Evolutionary conservation across 2,113 vertebrate species (phyloP).

Genomic region (Rhinichthys klamathensis): DNA sequence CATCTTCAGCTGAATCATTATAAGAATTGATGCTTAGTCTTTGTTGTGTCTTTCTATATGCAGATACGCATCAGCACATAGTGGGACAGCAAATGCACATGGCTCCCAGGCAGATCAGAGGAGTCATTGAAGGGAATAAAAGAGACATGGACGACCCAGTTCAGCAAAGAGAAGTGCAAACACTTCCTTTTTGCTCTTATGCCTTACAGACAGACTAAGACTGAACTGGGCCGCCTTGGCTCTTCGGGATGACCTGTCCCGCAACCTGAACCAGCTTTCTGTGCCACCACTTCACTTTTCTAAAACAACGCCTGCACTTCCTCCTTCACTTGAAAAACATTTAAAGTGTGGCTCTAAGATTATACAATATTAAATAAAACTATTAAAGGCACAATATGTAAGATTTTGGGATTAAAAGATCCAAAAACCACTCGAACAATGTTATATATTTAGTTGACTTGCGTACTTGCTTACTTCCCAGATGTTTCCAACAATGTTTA

Average conservation of each 20-base stretch:
- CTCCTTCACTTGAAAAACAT: not conserved
- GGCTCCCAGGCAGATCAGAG: slow-evolving; percentile 19
- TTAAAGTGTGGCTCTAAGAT: not conserved
- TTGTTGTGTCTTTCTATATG: slow-evolving; percentile 17
- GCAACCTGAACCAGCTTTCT: not conserved
- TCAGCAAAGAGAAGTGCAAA: slow-evolving; percentile 20
- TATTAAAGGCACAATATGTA: not conserved
- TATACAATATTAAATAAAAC: not conserved
- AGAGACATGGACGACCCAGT: not conserved
- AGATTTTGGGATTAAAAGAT: no score
- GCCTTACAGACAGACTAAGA: not conserved
- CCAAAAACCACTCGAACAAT: no score
- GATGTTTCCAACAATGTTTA: no score
- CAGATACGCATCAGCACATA: not conserved
- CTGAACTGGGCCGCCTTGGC: not conserved
- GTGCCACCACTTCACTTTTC: not conserved
- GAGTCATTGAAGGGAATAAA: slow-evolving; percentile 10
- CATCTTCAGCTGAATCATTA: slow-evolving; percentile 38
- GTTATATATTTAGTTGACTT: no score
- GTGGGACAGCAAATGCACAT: not conserved
- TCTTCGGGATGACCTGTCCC: not conserved
- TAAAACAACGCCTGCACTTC: not conserved
- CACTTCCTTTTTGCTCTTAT: slow-evolving; percentile 21
- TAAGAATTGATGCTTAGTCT: slow-evolving; percentile 25
- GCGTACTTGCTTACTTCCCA: no score